These are phyloP conservation scores for Bergia sp. DNA, from an alignment of 92 coral and sea anemone genomes.

Conservation along the genomic window DNA sequence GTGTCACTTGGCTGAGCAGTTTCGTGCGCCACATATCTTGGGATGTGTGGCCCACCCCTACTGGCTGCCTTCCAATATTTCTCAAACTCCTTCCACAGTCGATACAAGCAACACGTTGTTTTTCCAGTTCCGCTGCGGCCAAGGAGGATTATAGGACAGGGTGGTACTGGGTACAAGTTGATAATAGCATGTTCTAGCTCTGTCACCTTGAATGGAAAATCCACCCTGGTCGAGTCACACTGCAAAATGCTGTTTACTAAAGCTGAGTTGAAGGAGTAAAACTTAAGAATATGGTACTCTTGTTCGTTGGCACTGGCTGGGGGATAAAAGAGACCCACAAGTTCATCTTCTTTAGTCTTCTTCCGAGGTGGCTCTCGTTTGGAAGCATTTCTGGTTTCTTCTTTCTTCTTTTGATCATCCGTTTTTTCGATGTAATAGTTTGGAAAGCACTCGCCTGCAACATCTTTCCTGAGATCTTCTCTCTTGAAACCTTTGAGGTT, in stretches of 20 bases:
- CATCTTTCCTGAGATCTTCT: constrained; percentile 25
- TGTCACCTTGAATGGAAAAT: constrained; percentile 93
- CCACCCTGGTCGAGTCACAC: constrained; percentile 61
- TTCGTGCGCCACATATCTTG: constrained; percentile 52
- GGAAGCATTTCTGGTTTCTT: not conserved
- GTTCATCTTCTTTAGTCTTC: constrained; percentile 18
- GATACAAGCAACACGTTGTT: constrained; percentile 96
- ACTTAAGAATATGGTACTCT: constrained; percentile 94
- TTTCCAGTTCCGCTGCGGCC: constrained; percentile 99
- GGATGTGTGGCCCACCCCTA: constrained; percentile 87
- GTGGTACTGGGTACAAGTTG: constrained; percentile 74
- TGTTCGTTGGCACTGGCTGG: constrained; percentile 96
- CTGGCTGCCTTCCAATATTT: constrained; percentile 84
- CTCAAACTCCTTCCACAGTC: constrained; percentile 88
- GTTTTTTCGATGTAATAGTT: constrained; percentile 46
- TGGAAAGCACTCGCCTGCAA: constrained; percentile 23
- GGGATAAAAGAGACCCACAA: constrained; percentile 72
- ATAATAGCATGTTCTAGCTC: constrained; percentile 96
- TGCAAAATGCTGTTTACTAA: constrained; percentile 80
- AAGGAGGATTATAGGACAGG: constrained; percentile 79
- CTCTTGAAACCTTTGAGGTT: constrained; percentile 72
- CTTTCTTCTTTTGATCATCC: constrained; percentile 20
- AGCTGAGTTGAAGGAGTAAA: constrained; percentile 82
- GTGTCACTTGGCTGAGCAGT: constrained; percentile 14
- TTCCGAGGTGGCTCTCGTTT: not conserved